These are phyloP conservation scores for Neodiprion fabricii DNA, from an alignment of 1,140 invertebrate genomes.

Conservation along the genomic window DNA sequence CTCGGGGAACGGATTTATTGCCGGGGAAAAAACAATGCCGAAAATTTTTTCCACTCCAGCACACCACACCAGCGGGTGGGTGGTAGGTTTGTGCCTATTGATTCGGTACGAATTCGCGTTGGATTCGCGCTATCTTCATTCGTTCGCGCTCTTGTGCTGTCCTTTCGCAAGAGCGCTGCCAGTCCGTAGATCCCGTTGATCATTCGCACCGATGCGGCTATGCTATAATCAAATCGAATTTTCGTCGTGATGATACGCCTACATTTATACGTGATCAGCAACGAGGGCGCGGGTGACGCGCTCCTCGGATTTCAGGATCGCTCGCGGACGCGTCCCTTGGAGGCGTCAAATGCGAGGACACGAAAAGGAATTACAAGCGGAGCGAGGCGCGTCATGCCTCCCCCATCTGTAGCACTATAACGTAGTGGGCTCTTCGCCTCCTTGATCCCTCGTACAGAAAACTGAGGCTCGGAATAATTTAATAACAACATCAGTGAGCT, in stretches of 20 bases:
- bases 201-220: not conserved
- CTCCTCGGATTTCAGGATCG: not conserved
- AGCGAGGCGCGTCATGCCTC: conserved; percentile 39
- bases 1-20: not conserved
- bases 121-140: no score
- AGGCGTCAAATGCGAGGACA: not conserved
- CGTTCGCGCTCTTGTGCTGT: no score
- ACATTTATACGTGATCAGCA: not conserved
- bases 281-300: not conserved
- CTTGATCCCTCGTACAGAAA: conserved; percentile 48
- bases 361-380: conserved; percentile 4
- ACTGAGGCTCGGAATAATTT: conserved; percentile 57
- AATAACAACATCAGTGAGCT: conserved; percentile 51
- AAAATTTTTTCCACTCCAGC: not conserved
- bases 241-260: not conserved
- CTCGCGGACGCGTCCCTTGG: not conserved
- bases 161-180: no score
- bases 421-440: conserved; percentile 36
- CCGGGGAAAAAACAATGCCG: not conserved
- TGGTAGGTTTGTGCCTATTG: no score
- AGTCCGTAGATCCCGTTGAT: not conserved
- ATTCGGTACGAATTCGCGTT: no score
- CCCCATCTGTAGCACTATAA: conserved; percentile 43
- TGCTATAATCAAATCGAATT: not conserved
- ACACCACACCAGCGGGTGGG: no score